Evolutionary conservation across 1,140 invertebrate genomes (phyloP).

Genomic region (Drosophila sulfurigaster): DNA sequence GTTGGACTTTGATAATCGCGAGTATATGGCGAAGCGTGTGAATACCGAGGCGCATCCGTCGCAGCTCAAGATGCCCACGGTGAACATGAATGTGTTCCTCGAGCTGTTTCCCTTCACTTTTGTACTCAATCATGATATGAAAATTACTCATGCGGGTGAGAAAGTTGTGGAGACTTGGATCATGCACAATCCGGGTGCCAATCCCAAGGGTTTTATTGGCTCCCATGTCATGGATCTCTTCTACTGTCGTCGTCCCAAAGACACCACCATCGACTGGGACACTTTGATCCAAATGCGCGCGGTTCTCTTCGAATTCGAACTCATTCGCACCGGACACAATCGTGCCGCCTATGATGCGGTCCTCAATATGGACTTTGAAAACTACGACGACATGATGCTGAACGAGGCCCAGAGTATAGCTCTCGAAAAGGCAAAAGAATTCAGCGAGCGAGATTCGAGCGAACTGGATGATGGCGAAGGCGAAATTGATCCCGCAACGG

Average conservation of each 20-base stretch:
- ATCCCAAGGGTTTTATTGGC: constrained; percentile 86
- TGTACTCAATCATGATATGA: constrained; percentile 78
- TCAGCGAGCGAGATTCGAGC: constrained; percentile 44
- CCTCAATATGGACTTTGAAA: constrained; percentile 75
- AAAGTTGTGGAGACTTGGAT: constrained; percentile 91
- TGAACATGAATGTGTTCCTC: constrained; percentile 89
- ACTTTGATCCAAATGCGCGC: constrained; percentile 89
- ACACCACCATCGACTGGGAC: constrained; percentile 90
- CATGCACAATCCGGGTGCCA: constrained; percentile 86
- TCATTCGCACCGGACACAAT: constrained; percentile 86
- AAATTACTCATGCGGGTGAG: constrained; percentile 86
- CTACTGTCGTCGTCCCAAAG: constrained; percentile 90
- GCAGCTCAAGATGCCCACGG: constrained; percentile 86
- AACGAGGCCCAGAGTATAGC: constrained; percentile 71
- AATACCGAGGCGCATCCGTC: constrained; percentile 86
- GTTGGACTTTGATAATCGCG: constrained; percentile 92
- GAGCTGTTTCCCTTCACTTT: constrained; percentile 90
- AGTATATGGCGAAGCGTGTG: constrained; percentile 87
- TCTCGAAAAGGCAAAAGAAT: constrained; percentile 58
- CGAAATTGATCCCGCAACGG: constrained; percentile 60
- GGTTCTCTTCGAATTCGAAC: constrained; percentile 91
- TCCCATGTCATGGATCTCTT: constrained; percentile 88
- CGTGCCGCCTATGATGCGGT: constrained; percentile 71
- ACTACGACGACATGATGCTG: constrained; percentile 74
- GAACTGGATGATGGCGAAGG: constrained; percentile 46